phyloP scores from a whole-genome alignment of 2,113 vertebrate species.

The Egretta garzetta region DNA sequence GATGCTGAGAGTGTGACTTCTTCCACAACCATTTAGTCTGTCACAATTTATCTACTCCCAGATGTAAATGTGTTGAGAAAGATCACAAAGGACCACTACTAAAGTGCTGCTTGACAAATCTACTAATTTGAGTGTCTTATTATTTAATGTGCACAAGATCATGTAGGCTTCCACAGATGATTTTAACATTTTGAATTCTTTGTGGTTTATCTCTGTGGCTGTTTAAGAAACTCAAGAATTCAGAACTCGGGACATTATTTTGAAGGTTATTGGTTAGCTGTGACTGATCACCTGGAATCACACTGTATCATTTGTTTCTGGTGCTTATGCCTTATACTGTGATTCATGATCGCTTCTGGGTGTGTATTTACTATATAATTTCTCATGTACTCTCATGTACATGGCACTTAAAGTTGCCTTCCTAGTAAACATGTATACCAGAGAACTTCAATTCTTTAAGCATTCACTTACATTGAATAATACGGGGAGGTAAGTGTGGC shows the following conservation, averaged over 20 bases:
- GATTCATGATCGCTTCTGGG: neutral
- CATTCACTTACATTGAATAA: neutral
- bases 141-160: neutral
- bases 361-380: neutral
- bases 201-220: neutral
- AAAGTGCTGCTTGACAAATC: neutral
- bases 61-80: neutral
- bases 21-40: neutral
- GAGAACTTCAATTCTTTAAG: neutral
- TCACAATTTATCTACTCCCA: neutral
- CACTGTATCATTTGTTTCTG: neutral
- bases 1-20: neutral
- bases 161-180: neutral
- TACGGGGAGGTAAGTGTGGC: neutral
- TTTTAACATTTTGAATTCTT: neutral
- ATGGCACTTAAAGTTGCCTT: neutral
- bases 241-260: neutral
- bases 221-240: neutral
- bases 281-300: neutral
- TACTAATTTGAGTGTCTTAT: neutral
- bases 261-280: neutral
- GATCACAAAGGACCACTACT: neutral
- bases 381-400: neutral
- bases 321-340: neutral
- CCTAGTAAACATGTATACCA: neutral